phyloP scores from a whole-genome alignment of 2,113 vertebrate species.

The Drymodes brunneopygia region DNA sequence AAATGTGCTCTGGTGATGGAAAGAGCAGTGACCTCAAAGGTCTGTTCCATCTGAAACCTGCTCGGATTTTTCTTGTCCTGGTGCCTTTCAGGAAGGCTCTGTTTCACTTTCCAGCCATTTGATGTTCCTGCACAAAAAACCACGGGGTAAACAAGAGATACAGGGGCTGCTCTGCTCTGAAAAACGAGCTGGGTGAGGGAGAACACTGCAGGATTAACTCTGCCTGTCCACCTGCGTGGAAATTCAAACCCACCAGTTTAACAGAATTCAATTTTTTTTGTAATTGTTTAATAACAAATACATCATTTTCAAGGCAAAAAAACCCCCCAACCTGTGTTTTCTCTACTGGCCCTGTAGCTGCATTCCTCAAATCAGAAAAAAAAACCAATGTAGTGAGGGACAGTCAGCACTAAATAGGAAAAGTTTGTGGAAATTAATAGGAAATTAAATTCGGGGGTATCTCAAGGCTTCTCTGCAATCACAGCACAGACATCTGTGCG shows the following conservation, averaged over 20 bases:
- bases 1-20: not conserved
- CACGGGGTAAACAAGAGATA: not conserved
- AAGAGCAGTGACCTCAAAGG: not conserved
- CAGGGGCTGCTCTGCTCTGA: not conserved
- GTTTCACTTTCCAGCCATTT: not conserved
- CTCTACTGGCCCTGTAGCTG: not conserved
- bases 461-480: slow-evolving; percentile 6
- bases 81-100: not conserved
- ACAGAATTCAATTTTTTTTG: not conserved
- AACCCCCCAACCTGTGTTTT: not conserved
- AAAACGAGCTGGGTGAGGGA: not conserved
- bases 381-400: not conserved
- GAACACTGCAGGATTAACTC: not conserved
- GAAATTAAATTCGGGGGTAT: not conserved
- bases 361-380: not conserved
- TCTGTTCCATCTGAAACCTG: not conserved
- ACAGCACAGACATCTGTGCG: not conserved
- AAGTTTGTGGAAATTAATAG: not conserved
- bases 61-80: not conserved
- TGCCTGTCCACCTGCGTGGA: not conserved
- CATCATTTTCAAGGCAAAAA: not conserved
- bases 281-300: not conserved
- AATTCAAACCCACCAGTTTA: not conserved
- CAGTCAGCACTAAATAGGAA: not conserved
- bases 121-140: not conserved